Evolutionary conservation across 2,113 vertebrate species (phyloP).

Genomic region (Scortum barcoo): DNA sequence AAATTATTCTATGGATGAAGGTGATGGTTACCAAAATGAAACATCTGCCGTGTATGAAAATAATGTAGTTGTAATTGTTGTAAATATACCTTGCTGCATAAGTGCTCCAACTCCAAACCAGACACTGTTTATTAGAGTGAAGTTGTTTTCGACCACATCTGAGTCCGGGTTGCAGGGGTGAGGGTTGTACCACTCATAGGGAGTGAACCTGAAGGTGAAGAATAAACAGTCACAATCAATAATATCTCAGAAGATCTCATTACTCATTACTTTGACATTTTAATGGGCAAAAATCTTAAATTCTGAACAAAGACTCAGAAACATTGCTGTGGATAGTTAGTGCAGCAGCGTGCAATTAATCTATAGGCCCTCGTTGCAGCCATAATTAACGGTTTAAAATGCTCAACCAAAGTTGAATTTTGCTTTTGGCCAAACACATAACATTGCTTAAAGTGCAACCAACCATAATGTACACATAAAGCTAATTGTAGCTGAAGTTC

Average conservation of each 20-base stretch:
- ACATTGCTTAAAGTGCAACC: not conserved
- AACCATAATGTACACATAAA: not conserved
- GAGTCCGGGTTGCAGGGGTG: slow-evolving; percentile 99
- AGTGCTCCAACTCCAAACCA: slow-evolving; percentile 99
- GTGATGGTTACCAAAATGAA: not conserved
- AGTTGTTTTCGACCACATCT: slow-evolving; percentile 99
- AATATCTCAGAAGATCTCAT: too few relatives aligned
- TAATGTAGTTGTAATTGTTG: not conserved
- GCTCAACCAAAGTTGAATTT: not conserved
- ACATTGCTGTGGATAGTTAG: not conserved
- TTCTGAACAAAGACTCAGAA: not conserved
- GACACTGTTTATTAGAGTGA: slow-evolving; percentile 98
- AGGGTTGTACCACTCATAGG: slow-evolving; percentile 99
- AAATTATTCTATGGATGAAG: not conserved
- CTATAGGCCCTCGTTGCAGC: not conserved
- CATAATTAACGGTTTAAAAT: not conserved
- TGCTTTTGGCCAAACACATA: not conserved
- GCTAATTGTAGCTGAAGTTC: not conserved
- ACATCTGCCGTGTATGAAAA: not conserved
- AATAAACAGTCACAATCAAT: slow-evolving; percentile 37
- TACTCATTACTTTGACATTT: not conserved
- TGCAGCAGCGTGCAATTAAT: not conserved
- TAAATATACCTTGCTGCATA: slow-evolving; percentile 96
- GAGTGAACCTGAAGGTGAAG: slow-evolving; percentile 92
- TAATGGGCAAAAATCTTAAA: not conserved